Base-by-base conservation (phyloP, 2,797 vertebrate species). In the Microctenopoma steveboyesi region DNA sequence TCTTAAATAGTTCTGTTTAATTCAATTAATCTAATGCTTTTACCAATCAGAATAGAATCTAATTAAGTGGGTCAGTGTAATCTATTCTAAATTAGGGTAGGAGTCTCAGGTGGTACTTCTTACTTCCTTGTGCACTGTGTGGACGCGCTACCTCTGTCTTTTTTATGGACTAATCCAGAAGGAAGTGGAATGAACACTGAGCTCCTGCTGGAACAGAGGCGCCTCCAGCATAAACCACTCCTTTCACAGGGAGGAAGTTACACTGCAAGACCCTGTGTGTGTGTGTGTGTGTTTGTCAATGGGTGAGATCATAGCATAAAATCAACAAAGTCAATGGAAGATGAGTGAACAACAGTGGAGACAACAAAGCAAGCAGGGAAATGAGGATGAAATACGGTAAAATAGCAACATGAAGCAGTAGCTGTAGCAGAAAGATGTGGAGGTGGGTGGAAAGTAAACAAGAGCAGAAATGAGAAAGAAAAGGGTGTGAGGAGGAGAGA, bases 121-220 rank as follows among this genome's bases (percentile, higher is more conserved):
- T 35, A 4, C 28, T 33, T 42, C 25, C 27, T 15, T 16, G 12
- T 16, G 39, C 4, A 0, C 27, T 46, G 64, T 28, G 68, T 30
- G 7, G 11, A 45, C 18, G 18, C 15, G 68, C 90, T 88, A 88
- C 89, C 90, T 91, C 77, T 66, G 81, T 72, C 28, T 72, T 69
- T 76, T 64, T 85, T 95, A 95, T 64, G 93, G 91, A 92, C 92
- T 93, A 92, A 94, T 95, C 95, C 93, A 95, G 80, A 93, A 92
- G 40, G 93, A 92, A 71, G 91, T 87, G 65, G 90, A 89, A 90
- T 94, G 93, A 90, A 93, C 92, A 90, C 93, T 94, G 91, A 94
- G 92, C 89, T 93, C 93, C 91, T 94, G 92, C 91, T 92, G 93
- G 76, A 92, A 78, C 83, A 95, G 88, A 88, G 91, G 84, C 79